Evolutionary conservation across 2,888 invertebrate genomes (phyloP).

Genomic region (Ormyrus rosae): DNA sequence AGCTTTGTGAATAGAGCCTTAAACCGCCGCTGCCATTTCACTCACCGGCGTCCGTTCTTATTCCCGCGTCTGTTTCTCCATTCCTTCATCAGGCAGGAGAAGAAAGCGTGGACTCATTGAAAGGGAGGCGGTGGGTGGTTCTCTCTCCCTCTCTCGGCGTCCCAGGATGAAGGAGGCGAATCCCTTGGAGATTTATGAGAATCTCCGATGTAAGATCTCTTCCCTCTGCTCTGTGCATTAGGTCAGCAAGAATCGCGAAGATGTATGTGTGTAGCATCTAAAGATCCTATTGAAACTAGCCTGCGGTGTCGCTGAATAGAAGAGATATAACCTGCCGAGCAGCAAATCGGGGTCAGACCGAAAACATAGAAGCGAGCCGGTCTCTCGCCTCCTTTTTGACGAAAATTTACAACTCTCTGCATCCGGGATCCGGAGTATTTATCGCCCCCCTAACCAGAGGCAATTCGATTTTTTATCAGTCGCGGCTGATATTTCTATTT

Average conservation of each 20-base stretch:
- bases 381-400: neutral
- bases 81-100: conserved; percentile 31
- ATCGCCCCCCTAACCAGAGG: neutral
- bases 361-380: conserved; percentile 12
- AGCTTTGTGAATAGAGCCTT: conserved; percentile 16
- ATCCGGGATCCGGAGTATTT: conserved; percentile 3
- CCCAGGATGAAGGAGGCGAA: conserved; percentile 44
- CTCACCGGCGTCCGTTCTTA: conserved; percentile 3
- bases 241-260: conserved; percentile 26
- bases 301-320: conserved; percentile 16
- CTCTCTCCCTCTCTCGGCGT: too few relatives aligned
- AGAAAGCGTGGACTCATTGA: conserved; percentile 40
- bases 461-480: conserved; percentile 11
- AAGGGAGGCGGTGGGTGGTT: conserved; percentile 27
- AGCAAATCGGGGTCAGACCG: conserved; percentile 35
- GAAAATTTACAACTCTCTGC: conserved; percentile 26
- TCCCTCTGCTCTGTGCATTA: neutral
- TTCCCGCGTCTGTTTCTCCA: conserved; percentile 21
- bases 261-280: neutral
- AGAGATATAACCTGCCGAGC: neutral
- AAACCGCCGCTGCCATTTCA: conserved; percentile 14
- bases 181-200: conserved; percentile 57
- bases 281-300: conserved; percentile 24
- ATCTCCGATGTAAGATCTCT: conserved; percentile 50
- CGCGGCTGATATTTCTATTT: neutral